Evolutionary conservation across 2,797 vertebrate genomes (phyloP).

Genomic region (Hippoglossus hippoglossus): DNA sequence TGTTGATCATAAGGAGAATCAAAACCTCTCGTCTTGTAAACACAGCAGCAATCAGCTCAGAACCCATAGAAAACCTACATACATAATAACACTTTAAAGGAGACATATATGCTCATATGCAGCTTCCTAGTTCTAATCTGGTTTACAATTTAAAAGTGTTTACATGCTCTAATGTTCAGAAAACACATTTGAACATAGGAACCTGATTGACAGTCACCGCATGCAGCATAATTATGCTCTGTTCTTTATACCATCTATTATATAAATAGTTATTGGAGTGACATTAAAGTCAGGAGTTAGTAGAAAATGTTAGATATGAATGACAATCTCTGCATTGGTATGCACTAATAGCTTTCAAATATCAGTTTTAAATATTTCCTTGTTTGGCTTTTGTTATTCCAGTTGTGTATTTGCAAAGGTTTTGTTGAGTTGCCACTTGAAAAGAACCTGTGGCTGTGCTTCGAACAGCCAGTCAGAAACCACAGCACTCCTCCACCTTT

Average conservation of each 20-base stretch:
- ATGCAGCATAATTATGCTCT: not conserved
- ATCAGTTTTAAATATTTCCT: not conserved
- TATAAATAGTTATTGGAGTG: not conserved
- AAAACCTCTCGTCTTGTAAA: too few relatives aligned
- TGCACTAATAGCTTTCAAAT: slow-evolving; percentile 10
- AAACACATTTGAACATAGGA: slow-evolving; percentile 16
- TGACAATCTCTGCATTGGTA: not conserved
- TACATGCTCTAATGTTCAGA: too few relatives aligned
- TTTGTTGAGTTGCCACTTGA: slow-evolving; percentile 39
- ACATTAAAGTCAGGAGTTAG: slow-evolving; percentile 6
- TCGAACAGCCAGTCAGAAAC: slow-evolving; percentile 17
- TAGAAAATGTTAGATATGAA: not conserved
- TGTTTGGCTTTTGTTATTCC: slow-evolving; percentile 11
- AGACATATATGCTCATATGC: too few relatives aligned
- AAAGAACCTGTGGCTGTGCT: slow-evolving; percentile 37
- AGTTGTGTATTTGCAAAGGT: slow-evolving; percentile 7
- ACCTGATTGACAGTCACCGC: slow-evolving; percentile 17
- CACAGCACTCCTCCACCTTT: slow-evolving; percentile 8
- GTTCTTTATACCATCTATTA: slow-evolving; percentile 19
- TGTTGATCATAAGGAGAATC: not conserved
- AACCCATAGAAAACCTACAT: too few relatives aligned
- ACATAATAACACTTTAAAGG: too few relatives aligned
- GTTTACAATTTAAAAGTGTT: too few relatives aligned
- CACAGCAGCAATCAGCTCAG: too few relatives aligned
- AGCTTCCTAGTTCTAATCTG: too few relatives aligned